Evolutionary conservation across 2,113 vertebrate genomes (phyloP), one percentile per base, ranked within the genome.

Genomic region (Delphinus delphis): DNA sequence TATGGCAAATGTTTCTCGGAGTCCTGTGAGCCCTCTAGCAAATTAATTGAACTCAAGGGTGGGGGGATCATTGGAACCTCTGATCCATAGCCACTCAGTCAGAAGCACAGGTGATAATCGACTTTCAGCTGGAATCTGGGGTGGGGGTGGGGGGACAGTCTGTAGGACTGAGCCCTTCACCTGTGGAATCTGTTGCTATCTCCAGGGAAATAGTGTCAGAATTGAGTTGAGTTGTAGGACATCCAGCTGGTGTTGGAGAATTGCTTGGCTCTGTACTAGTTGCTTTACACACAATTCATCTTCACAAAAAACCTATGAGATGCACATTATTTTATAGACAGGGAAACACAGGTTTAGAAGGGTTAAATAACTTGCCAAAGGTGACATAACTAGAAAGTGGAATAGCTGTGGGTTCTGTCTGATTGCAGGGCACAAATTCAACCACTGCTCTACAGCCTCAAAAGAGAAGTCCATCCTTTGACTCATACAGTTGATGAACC

Each of bases 401-500:
- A 33, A 83, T 41, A 67, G 38, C 53, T 80, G 25, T 41, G 9
- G 18, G 31, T 18, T 68, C 36, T 80, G n/a, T 82, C 17, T 86
- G 68, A 80, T 11, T 50, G 18, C 28, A 50, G 28, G 2, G 38
- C 31, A 23, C 26, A 71, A 82, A 79, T 15, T 90, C 79, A 50
- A 44, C 28, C 18, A 4, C 65, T 81, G 20, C n/a, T 82, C 71
- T 50, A 11, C 3, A 73, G 62, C 44, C 20, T 96, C 33, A 88
- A 13, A 55, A 65, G 36, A 36, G 36, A 94, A 90, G 73, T 95
- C 84, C 41, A 80, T 87, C 79, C 88, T 93, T 60, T 93, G 97
- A 97, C 88, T 94, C 81, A 96, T 28, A 82, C 41, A 94, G 88
- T 50, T 93, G 96, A 94, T 94, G 85, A 93, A 73, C 77, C 82